These are phyloP conservation scores for Gallinago undulata DNA, from an alignment of 2,113 vertebrate species.

Conservation along the genomic window DNA sequence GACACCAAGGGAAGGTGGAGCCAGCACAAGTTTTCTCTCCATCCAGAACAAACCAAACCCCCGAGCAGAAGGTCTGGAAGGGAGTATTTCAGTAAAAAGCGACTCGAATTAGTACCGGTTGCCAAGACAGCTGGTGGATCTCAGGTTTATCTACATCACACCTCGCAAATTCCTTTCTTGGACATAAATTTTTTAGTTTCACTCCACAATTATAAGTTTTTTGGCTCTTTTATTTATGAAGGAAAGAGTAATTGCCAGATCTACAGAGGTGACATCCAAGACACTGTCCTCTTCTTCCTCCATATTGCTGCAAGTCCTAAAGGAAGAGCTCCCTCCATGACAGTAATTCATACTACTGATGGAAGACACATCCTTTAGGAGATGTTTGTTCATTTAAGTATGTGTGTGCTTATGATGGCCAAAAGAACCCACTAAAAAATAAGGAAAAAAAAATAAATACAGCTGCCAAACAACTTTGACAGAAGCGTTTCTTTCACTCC, in stretches of 20 bases:
- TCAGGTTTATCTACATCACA: background rate
- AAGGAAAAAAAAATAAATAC: background rate
- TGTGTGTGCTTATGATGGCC: background rate
- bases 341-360: background rate
- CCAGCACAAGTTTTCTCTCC: constrained; percentile 3
- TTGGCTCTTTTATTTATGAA: background rate
- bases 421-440: background rate
- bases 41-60: background rate
- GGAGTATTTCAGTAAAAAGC: background rate
- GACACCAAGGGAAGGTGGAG: background rate
- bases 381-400: background rate
- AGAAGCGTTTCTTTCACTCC: background rate
- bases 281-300: background rate
- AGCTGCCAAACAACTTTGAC: background rate
- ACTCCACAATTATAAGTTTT: background rate
- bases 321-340: background rate
- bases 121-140: background rate
- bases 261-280: background rate
- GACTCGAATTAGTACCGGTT: background rate
- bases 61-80: background rate
- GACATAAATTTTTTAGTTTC: background rate
- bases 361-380: background rate
- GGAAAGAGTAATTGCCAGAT: background rate
- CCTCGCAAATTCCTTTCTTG: background rate
- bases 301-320: background rate